Base-by-base conservation (phyloP, 2,888 invertebrate species). In the Callyntrura guangdongensis region DNA sequence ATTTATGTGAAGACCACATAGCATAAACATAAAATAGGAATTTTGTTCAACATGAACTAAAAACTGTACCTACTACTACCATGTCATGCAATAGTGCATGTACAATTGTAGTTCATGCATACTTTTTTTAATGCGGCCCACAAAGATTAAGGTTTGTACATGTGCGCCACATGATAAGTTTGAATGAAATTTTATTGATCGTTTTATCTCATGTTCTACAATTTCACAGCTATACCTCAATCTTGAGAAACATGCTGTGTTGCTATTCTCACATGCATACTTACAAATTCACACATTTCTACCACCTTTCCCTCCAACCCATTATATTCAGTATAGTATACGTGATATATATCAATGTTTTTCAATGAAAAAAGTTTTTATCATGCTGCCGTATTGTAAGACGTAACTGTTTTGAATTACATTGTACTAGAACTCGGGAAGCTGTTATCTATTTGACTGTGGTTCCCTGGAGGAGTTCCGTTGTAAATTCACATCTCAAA, bases 371-470 rank as follows among this genome's bases (percentile, higher is more conserved):
- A 14, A 36, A 36, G 45, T 69, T 36, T 25, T 36, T 45, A 36
- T 69, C n/a, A 74, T 25, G 72, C 14, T 11, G 25, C 11, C 1
- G 22, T 53, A 17, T 25, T 22, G 77, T 53, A 77, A 25, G 36
- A 14, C 12, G 77, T 53, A 77, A 49, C 49, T 53, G 72, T 47
- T 47, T 6, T 36, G 8, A 36, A 8, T 81, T 56, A 36, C 22
- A 9, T 81, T 59, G 6, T 53, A 36, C 95, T 95, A 97, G 97
- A 97, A 96, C 93, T 96, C 97, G 3, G 98, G 98, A 91, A 98
- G 98, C 95, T 98, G 98, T 95, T 98, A 98, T 95, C 95, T 98
- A 93, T 98, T 98, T 95, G 97, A 97, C 95, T 98, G 98, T 95
- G 98, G 98, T 0, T 97, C 98, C 5, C 97, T 98, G 0, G 97